Evolutionary conservation across 35 echinoderm and acorn worm genomes (phyloP).

Genomic region (Apostichopus parvimensis): DNA sequence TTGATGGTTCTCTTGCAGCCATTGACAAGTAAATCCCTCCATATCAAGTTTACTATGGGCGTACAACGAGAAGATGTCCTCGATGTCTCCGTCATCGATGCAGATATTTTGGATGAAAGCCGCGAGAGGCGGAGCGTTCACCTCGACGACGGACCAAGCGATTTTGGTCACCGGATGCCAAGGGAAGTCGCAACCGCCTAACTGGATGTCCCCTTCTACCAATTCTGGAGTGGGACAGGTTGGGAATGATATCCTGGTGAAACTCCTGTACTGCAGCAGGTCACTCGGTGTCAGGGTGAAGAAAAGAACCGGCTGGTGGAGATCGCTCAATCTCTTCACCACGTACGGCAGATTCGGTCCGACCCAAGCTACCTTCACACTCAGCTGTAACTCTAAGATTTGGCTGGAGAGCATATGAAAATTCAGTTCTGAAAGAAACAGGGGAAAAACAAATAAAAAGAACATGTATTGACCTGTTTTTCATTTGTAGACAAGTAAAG

Average conservation of each 20-base stretch:
- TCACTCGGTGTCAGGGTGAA: conserved; percentile 24
- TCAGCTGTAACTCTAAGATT: conserved; percentile 28
- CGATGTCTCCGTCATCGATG: not conserved
- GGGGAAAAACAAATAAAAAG: not conserved
- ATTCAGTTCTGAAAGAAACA: conserved; percentile 27
- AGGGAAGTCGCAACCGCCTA: conserved; percentile 43
- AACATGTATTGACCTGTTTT: not conserved
- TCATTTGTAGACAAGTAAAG: not conserved
- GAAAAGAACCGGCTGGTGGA: conserved; percentile 47
- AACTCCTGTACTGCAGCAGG: not conserved
- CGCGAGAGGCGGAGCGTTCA: not conserved
- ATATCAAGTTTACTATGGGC: not conserved
- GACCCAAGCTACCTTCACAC: conserved; percentile 55
- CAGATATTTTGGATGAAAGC: conserved; percentile 32
- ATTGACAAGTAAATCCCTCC: conserved; percentile 46
- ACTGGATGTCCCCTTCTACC: not conserved
- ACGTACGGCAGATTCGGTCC: conserved; percentile 24
- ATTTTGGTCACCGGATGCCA: conserved; percentile 37
- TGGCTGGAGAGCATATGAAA: conserved; percentile 42
- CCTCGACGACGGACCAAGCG: conserved; percentile 26
- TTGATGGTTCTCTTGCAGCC: conserved; percentile 32
- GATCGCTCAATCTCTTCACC: not conserved
- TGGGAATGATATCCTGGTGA: conserved; percentile 49
- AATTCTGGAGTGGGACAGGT: conserved; percentile 8
- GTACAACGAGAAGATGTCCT: conserved; percentile 23